Conservation (phyloP, 2,888 invertebrate genomes). For the Scrobipalpa costella region DNA sequence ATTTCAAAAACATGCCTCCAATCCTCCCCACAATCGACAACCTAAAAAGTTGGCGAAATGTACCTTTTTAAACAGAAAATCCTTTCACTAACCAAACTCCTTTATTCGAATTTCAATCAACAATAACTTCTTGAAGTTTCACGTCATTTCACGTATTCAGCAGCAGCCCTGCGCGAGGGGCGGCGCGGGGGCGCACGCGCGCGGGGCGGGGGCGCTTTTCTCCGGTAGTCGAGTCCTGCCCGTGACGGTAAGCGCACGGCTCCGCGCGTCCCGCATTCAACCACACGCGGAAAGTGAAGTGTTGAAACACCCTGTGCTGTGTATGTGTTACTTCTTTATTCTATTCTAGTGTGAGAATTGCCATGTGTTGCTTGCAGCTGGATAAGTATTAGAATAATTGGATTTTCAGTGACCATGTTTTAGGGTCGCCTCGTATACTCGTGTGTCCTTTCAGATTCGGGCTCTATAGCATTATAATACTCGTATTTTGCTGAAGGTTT, state of each 20-base stretch:
- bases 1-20: no score
- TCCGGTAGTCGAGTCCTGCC: constrained; percentile 63
- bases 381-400: constrained; percentile 24
- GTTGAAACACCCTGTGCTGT: constrained; percentile 36
- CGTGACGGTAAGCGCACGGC: constrained; percentile 43
- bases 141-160: no score
- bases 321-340: constrained; percentile 35
- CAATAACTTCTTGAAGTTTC: neutral
- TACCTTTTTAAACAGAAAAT: neutral
- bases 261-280: neutral
- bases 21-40: no score
- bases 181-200: constrained; percentile 35
- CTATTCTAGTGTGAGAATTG: constrained; percentile 48
- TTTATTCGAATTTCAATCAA: constrained; percentile 3
- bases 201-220: constrained; percentile 50
- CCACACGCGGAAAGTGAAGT: constrained; percentile 43
- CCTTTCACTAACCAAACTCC: neutral
- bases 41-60: neutral
- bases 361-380: constrained; percentile 41
- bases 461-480: neutral
- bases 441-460: constrained; percentile 10
- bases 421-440: neutral
- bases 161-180: constrained; percentile 27
- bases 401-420: constrained; percentile 15
- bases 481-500: neutral